These are phyloP conservation scores for Drosophila setifemur DNA, from an alignment of 1,140 invertebrate genomes.

Conservation along the genomic window DNA sequence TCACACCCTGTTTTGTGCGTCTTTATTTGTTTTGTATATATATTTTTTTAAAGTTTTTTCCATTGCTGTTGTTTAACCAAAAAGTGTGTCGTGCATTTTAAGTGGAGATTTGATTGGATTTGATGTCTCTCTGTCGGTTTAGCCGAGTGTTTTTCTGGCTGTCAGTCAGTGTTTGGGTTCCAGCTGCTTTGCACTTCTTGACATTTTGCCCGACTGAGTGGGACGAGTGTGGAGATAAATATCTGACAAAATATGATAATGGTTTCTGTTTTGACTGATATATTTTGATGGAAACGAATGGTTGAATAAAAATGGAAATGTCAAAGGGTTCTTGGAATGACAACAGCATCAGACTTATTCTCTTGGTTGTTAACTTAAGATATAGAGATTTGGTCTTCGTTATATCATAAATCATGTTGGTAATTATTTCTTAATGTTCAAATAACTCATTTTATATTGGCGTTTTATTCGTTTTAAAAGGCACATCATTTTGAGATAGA, in stretches of 20 bases:
- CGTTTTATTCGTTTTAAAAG: too few species aligned
- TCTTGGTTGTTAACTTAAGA: too few species aligned
- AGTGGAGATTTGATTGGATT: slow-evolving; percentile 58
- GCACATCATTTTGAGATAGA: too few species aligned
- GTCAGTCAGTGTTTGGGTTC: slow-evolving; percentile 17
- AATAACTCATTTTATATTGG: too few species aligned
- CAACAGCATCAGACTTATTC: background rate
- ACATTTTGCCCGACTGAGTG: slow-evolving; percentile 46
- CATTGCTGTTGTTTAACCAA: slow-evolving; percentile 20
- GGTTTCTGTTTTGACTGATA: slow-evolving; percentile 10
- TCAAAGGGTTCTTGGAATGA: slow-evolving; percentile 37
- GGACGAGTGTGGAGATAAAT: slow-evolving; percentile 42
- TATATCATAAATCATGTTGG: too few species aligned
- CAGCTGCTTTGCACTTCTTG: slow-evolving; percentile 49
- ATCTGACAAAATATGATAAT: slow-evolving; percentile 61
- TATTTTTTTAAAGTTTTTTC: background rate
- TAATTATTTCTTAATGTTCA: too few species aligned
- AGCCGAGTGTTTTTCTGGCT: slow-evolving; percentile 2
- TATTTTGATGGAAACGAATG: slow-evolving; percentile 8
- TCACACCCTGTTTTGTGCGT: slow-evolving; percentile 49
- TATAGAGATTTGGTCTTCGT: too few species aligned
- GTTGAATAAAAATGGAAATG: slow-evolving; percentile 33
- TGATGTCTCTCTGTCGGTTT: slow-evolving; percentile 31
- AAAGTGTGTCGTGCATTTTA: slow-evolving; percentile 73
- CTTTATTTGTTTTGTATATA: background rate